Conservation (phyloP, 1,140 invertebrate species). For the Hypsibius dujardini region DNA sequence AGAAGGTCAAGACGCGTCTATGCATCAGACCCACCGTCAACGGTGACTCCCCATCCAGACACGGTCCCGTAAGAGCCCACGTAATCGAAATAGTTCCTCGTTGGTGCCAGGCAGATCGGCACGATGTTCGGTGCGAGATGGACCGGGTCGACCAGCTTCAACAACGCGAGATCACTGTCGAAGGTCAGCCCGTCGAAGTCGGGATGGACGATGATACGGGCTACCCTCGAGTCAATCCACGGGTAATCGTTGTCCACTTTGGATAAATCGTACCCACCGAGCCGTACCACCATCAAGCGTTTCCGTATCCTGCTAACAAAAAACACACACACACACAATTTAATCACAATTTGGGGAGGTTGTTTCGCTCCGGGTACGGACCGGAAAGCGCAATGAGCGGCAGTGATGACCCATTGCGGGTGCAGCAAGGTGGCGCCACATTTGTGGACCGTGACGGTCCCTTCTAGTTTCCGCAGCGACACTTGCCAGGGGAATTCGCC, state of each 20-base stretch:
- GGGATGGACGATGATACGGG: slow-evolving; percentile 60
- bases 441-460: background rate
- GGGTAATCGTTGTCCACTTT: slow-evolving; percentile 53
- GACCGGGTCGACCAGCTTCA: slow-evolving; percentile 74
- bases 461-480: slow-evolving; percentile 32
- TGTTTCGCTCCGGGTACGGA: background rate
- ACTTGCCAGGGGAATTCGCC: slow-evolving; percentile 67
- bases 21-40: no score
- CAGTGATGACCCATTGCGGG: slow-evolving; percentile 10
- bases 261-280: slow-evolving; percentile 60
- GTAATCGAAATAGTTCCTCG: slow-evolving; percentile 37
- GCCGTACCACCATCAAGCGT: slow-evolving; percentile 62
- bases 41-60: slow-evolving; percentile 58
- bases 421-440: slow-evolving; percentile 13
- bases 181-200: slow-evolving; percentile 77
- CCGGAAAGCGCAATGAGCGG: slow-evolving; percentile 11
- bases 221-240: slow-evolving; percentile 64
- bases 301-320: slow-evolving; percentile 53
- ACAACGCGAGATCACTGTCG: slow-evolving; percentile 70
- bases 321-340: background rate
- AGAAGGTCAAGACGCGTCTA: no score
- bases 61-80: slow-evolving; percentile 65
- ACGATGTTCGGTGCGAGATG: slow-evolving; percentile 72
- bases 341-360: background rate
- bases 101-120: slow-evolving; percentile 66